Evolutionary conservation across 2,888 invertebrate genomes (phyloP).

Genomic region (Limenitis camilla): DNA sequence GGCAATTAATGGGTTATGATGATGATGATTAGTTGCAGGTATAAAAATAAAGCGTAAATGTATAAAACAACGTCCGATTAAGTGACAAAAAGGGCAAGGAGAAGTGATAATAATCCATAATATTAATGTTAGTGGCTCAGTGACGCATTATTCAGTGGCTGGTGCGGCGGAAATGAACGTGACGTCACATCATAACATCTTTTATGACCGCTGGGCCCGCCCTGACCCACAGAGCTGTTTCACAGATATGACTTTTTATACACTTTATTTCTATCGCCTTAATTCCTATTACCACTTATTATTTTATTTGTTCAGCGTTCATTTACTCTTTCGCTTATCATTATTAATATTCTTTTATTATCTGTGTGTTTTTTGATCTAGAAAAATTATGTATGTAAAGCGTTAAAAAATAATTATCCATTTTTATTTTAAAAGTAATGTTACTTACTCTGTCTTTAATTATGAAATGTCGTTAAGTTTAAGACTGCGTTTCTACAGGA

Average conservation of each 20-base stretch:
- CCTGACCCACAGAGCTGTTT: constrained; percentile 35
- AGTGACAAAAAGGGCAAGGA: constrained; percentile 15
- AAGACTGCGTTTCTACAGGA: too few relatives aligned
- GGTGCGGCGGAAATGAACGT: constrained; percentile 62
- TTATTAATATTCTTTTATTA: too few relatives aligned
- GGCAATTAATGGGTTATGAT: too few relatives aligned
- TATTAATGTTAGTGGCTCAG: constrained; percentile 36
- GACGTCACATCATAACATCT: constrained; percentile 72
- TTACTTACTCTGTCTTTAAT: too few relatives aligned
- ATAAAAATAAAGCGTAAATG: constrained; percentile 9
- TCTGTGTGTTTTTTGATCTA: too few relatives aligned
- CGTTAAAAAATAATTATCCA: too few relatives aligned
- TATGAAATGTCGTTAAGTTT: too few relatives aligned
- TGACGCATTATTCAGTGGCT: constrained; percentile 60
- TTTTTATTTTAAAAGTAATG: too few relatives aligned
- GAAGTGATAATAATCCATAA: constrained; percentile 40
- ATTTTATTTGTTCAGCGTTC: not conserved
- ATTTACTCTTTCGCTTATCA: too few relatives aligned
- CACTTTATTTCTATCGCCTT: too few relatives aligned
- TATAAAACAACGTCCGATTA: constrained; percentile 2
- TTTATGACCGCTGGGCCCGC: constrained; percentile 65
- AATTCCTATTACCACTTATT: not conserved
- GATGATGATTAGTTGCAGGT: not conserved
- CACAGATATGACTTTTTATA: not conserved
- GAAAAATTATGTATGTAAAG: too few relatives aligned